Evolutionary conservation across 2,113 vertebrate genomes (phyloP).

Genomic region (Sialia sialis): DNA sequence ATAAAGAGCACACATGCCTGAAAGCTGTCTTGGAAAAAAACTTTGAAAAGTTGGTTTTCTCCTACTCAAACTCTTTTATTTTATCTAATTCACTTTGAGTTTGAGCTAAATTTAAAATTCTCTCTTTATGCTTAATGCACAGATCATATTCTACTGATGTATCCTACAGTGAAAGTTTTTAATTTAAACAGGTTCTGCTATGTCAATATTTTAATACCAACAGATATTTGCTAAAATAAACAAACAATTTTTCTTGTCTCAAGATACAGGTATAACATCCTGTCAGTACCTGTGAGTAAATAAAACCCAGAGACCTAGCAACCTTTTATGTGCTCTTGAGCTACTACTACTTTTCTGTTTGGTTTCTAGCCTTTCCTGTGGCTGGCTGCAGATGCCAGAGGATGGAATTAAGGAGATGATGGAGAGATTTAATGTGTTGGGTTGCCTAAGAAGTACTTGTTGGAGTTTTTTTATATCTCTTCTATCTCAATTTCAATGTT

Average conservation of each 20-base stretch:
- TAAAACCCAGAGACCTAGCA: neutral
- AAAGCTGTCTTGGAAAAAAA: constrained; percentile 35
- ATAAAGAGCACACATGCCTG: constrained; percentile 51
- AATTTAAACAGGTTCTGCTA: constrained; percentile 37
- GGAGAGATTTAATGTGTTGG: neutral
- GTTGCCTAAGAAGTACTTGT: neutral
- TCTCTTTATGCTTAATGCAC: constrained; percentile 35
- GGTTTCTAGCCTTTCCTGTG: neutral
- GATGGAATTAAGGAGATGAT: constrained; percentile 3
- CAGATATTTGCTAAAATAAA: constrained; percentile 38
- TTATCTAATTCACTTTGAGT: neutral
- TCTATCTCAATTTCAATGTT: neutral
- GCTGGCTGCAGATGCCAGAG: neutral
- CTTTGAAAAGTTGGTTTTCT: constrained; percentile 51
- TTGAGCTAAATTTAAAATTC: neutral
- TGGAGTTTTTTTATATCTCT: neutral
- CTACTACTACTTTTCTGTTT: constrained; percentile 12
- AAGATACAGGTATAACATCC: neutral
- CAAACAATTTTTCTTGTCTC: neutral
- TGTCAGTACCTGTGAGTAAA: constrained; percentile 10
- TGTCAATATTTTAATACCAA: constrained; percentile 28
- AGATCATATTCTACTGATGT: neutral
- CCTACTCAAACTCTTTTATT: constrained; percentile 2
- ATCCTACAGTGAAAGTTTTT: neutral
- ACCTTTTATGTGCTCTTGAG: neutral